A percentile compares a stretch with the other conserved stretches of the same genome.
Evolutionary conservation across 2,797 vertebrate genomes (phyloP).

Genomic region (Coccyzus lansbergi): DNA sequence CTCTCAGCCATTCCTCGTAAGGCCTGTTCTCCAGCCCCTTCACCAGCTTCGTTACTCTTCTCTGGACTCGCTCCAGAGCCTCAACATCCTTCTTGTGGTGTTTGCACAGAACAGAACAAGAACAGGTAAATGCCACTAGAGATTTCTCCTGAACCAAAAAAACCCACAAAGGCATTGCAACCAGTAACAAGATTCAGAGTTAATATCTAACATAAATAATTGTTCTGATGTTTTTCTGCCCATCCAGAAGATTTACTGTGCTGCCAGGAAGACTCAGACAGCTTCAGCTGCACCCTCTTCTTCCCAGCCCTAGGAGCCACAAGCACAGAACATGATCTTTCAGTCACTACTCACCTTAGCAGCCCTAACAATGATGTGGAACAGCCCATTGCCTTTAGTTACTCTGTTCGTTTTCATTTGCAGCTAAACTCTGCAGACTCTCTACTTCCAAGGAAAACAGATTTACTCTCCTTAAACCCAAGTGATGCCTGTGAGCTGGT

Average conservation of each 20-base stretch:
- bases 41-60: too few relatives aligned
- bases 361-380: not conserved
- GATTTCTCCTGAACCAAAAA: not conserved
- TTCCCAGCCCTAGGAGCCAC: not conserved
- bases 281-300: not conserved
- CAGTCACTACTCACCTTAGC: conserved; percentile 1
- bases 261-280: not conserved
- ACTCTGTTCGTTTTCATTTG: not conserved
- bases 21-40: too few relatives aligned
- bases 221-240: not conserved
- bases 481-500: not conserved
- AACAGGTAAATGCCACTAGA: not conserved
- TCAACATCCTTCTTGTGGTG: too few relatives aligned
- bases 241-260: not conserved
- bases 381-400: not conserved
- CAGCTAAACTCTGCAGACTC: not conserved
- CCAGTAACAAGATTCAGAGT: not conserved
- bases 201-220: not conserved
- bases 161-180: not conserved
- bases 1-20: too few relatives aligned
- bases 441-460: not conserved
- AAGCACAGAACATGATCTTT: not conserved
- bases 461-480: not conserved
- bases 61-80: too few relatives aligned
- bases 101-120: not conserved